phyloP scores from a whole-genome alignment of 2,888 invertebrate species.

The Scaptomyza parva region DNA sequence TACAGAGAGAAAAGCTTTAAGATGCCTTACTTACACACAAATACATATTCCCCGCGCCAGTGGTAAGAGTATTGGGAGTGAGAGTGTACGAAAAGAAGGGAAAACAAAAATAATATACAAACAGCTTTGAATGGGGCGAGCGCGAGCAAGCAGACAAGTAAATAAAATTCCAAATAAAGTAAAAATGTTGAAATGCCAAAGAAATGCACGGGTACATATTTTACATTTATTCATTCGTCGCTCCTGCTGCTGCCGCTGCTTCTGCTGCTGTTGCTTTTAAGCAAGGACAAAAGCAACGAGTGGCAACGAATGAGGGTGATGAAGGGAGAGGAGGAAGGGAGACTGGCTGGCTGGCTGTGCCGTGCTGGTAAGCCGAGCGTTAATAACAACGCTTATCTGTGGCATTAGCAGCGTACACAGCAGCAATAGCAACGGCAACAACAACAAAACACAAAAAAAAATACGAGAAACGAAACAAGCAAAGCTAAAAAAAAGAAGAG shows the following conservation, averaged over 20 bases:
- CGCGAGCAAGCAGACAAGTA: constrained; percentile 55
- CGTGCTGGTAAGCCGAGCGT: constrained; percentile 77
- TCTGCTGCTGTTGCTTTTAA: constrained; percentile 34
- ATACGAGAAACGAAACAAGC: constrained; percentile 5
- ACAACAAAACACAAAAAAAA: constrained; percentile 10
- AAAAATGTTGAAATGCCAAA: constrained; percentile 76
- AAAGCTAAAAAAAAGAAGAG: too few relatives aligned
- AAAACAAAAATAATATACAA: too few relatives aligned
- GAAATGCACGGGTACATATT: constrained; percentile 78
- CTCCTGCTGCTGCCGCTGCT: constrained; percentile 21
- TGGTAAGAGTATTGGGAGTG: constrained; percentile 26
- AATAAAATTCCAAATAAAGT: constrained; percentile 71
- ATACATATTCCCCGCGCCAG: constrained; percentile 7
- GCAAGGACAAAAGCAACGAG: constrained; percentile 58
- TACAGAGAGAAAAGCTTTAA: constrained; percentile 25
- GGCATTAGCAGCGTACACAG: constrained; percentile 73
- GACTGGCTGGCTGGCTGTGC: constrained; percentile 45
- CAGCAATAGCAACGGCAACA: constrained; percentile 42
- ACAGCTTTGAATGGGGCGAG: constrained; percentile 36
- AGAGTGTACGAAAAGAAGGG: not conserved
- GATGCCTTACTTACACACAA: not conserved
- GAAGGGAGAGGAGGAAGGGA: not conserved
- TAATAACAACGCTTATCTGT: constrained; percentile 82
- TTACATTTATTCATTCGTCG: constrained; percentile 77
- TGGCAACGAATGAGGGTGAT: constrained; percentile 8